Conservation (phyloP, 2,888 invertebrate species). For the Terebella lapidaria region DNA sequence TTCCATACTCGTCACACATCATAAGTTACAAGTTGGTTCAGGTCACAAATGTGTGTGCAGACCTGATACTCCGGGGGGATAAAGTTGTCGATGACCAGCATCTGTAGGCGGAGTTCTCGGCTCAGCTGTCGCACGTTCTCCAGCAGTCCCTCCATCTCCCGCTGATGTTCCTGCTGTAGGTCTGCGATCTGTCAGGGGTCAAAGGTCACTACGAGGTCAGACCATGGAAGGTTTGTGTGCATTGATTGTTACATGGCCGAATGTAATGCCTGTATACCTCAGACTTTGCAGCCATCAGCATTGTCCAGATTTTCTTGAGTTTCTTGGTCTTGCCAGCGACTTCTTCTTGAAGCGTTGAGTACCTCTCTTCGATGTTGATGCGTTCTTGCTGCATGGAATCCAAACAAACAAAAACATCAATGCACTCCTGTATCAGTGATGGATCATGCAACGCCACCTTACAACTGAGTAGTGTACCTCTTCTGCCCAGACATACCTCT, state of each 20-base stretch:
- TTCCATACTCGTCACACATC: not conserved
- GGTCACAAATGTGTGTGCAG: not conserved
- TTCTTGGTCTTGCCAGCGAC: conserved; percentile 88
- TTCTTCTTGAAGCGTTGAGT: conserved; percentile 91
- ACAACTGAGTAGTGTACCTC: too few species aligned
- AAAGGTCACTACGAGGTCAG: not conserved
- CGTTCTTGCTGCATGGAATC: conserved; percentile 70
- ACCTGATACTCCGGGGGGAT: conserved; percentile 92
- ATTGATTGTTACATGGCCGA: not conserved
- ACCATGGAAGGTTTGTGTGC: not conserved
- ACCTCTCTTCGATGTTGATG: conserved; percentile 88
- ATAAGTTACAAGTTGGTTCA: not conserved
- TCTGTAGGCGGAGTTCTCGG: conserved; percentile 84
- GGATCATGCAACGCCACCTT: too few species aligned
- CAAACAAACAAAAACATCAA: too few species aligned
- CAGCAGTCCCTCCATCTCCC: conserved; percentile 92
- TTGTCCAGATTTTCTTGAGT: conserved; percentile 77
- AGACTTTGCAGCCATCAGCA: conserved; percentile 68
- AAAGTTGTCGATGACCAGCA: conserved; percentile 83
- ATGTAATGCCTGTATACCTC: conserved; percentile 41
- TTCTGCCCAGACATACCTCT: conserved; percentile 59
- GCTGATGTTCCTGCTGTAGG: conserved; percentile 83
- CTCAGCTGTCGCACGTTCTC: conserved; percentile 87
- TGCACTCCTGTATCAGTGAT: too few species aligned
- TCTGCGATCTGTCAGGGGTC: conserved; percentile 54